A percentile compares a stretch with the other conserved stretches of the same genome.
Evolutionary conservation across 2,888 invertebrate species (phyloP).

Genomic region (Campoletis raptor): DNA sequence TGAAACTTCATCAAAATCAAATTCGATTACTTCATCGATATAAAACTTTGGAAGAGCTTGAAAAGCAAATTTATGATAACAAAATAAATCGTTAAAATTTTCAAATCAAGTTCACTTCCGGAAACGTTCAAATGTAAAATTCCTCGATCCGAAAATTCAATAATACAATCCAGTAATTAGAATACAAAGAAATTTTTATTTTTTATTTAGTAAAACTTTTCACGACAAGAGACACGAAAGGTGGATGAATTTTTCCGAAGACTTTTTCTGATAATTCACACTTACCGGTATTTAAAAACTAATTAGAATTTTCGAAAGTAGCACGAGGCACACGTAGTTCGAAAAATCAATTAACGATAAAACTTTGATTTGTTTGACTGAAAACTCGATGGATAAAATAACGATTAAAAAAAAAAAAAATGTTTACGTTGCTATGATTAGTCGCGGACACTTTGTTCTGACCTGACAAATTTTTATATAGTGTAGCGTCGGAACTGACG

Average conservation of each 20-base stretch:
- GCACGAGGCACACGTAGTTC: not conserved
- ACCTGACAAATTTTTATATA: constrained; percentile 65
- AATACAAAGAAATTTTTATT: not conserved
- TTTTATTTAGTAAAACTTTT: not conserved
- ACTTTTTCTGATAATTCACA: not conserved
- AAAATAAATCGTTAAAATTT: not conserved
- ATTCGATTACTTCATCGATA: not conserved
- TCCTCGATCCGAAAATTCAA: not conserved
- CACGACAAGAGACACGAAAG: not conserved
- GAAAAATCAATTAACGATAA: no score
- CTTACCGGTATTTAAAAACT: not conserved
- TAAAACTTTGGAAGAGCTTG: not conserved
- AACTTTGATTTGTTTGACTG: not conserved
- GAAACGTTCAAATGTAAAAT: not conserved
- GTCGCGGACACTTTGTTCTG: constrained; percentile 51
- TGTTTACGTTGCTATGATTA: not conserved
- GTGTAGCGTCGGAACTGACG: constrained; percentile 72
- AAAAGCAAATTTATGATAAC: not conserved
- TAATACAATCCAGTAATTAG: not conserved
- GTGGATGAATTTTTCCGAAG: not conserved
- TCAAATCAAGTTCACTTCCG: not conserved
- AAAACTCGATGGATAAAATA: not conserved
- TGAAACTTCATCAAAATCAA: not conserved
- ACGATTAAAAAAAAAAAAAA: not conserved
- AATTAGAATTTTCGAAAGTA: not conserved